Evolutionary conservation across 2,888 invertebrate species (phyloP).

Genomic region (Pediacus dermestoides): DNA sequence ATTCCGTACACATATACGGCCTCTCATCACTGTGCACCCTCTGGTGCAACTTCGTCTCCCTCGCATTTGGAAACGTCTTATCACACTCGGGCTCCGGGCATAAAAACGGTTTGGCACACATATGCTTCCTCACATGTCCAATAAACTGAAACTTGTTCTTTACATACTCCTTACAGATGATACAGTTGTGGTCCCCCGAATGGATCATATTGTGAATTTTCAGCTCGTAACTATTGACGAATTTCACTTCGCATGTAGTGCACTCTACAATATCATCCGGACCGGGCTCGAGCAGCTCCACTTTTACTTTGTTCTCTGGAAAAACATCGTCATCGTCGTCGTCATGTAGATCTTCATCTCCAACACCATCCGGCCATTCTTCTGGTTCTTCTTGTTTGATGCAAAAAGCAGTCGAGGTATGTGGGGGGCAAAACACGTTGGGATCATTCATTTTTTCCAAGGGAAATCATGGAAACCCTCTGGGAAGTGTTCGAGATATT

Average conservation of each 20-base stretch:
- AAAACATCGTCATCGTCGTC: too few relatives aligned
- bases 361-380: too few relatives aligned
- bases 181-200: slow-evolving; percentile 23
- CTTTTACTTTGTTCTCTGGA: too few relatives aligned
- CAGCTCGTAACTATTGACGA: slow-evolving; percentile 22
- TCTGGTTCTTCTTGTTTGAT: too few relatives aligned
- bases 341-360: too few relatives aligned
- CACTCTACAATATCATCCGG: too few relatives aligned
- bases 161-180: slow-evolving; percentile 26
- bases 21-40: slow-evolving; percentile 28
- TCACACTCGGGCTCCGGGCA: slow-evolving; percentile 20
- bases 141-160: slow-evolving; percentile 26
- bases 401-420: too few relatives aligned
- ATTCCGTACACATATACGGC: slow-evolving; percentile 28
- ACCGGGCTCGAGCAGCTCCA: too few relatives aligned
- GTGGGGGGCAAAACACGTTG: too few relatives aligned
- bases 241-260: slow-evolving; percentile 20
- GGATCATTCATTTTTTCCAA: too few relatives aligned
- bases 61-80: slow-evolving; percentile 22
- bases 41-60: slow-evolving; percentile 27
- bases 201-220: slow-evolving; percentile 26
- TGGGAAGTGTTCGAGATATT: too few relatives aligned
- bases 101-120: slow-evolving; percentile 26
- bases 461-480: too few relatives aligned
- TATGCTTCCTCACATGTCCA: slow-evolving; percentile 28